phyloP scores from a whole-genome alignment of 2,113 vertebrate genomes.

The Chionodraco myersi region DNA sequence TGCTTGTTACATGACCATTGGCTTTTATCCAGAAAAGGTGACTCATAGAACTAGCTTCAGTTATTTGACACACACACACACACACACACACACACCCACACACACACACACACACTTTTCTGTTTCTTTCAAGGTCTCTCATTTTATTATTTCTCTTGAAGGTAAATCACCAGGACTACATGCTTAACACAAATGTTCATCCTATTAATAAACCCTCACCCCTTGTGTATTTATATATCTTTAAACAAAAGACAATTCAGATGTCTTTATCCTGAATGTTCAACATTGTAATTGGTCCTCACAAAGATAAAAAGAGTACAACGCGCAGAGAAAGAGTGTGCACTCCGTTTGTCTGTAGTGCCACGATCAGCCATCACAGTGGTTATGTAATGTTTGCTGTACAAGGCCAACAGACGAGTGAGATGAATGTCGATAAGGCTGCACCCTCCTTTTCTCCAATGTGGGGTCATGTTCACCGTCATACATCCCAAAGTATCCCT shows the following conservation, averaged over 20 bases:
- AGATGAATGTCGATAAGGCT: slow-evolving; percentile 62
- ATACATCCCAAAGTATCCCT: background rate
- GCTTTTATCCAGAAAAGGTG: background rate
- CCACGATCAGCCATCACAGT: slow-evolving; percentile 52
- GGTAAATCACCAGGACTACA: background rate
- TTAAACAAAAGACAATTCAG: background rate
- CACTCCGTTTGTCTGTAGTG: slow-evolving; percentile 35
- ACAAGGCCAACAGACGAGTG: slow-evolving; percentile 46
- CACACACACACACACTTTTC: background rate
- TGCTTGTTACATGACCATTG: slow-evolving; percentile 2
- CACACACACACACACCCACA: background rate
- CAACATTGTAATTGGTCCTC: background rate
- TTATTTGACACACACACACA: background rate
- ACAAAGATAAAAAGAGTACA: background rate
- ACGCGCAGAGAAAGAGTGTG: background rate
- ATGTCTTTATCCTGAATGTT: no score
- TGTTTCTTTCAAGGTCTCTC: background rate
- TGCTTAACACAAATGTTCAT: background rate
- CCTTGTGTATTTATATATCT: background rate
- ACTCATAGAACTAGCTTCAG: slow-evolving; percentile 29
- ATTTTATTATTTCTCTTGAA: background rate
- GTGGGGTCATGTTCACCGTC: slow-evolving; percentile 9
- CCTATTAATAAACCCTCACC: background rate
- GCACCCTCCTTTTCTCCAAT: slow-evolving; percentile 10
- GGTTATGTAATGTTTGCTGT: slow-evolving; percentile 77